Evolutionary conservation across 2,888 invertebrate genomes (phyloP).

Genomic region (Germaria angustata): DNA sequence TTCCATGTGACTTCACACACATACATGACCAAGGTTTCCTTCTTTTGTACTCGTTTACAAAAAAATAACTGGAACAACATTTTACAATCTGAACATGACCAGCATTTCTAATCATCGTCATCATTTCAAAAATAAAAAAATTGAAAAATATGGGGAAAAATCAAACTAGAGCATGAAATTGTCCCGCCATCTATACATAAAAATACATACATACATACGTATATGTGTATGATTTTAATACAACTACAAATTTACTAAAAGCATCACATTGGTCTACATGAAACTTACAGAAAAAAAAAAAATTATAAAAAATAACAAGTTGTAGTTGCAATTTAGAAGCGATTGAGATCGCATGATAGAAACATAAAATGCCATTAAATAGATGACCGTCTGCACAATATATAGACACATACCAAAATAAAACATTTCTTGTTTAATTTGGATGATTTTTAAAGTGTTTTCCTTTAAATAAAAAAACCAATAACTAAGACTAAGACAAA

Average conservation of each 20-base stretch:
- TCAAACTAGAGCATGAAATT: conserved; percentile 50
- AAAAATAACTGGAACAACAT: conserved; percentile 51
- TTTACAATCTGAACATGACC: conserved; percentile 65
- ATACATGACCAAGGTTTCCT: conserved; percentile 3
- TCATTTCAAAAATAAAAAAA: conserved; percentile 15
- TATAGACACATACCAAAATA: background rate
- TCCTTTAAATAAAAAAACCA: too few species aligned
- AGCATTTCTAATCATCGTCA: conserved; percentile 61
- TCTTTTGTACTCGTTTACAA: background rate
- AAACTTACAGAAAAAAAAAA: conserved; percentile 12
- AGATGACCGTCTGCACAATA: conserved; percentile 29
- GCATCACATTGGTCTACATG: background rate
- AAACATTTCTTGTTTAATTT: conserved; percentile 14
- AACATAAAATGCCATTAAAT: conserved; percentile 46
- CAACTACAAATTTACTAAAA: background rate
- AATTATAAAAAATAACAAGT: conserved; percentile 40
- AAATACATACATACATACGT: background rate
- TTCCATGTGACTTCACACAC: conserved; percentile 33
- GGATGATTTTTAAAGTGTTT: too few species aligned
- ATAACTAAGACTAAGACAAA: too few species aligned
- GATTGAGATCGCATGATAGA: conserved; percentile 62
- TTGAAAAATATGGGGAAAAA: conserved; percentile 34
- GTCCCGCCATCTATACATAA: conserved; percentile 35
- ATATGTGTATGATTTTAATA: background rate
- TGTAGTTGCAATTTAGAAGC: conserved; percentile 66